Conservation (phyloP, 2,797 vertebrate genomes). For the Peromyscus aztecus region DNA sequence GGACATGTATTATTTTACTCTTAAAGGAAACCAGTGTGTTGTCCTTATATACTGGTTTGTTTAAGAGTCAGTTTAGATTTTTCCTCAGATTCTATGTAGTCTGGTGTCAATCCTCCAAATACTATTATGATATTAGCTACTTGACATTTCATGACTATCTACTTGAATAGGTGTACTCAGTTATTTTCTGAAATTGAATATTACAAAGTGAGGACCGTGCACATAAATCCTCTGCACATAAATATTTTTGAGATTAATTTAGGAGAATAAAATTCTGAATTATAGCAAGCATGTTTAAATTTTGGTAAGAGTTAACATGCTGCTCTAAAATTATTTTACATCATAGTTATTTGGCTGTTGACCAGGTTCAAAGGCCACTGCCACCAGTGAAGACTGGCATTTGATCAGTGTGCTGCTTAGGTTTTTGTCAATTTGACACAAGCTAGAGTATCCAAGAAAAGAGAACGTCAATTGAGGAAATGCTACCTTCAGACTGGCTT, state of each 20-base stretch:
- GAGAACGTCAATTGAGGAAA: not conserved
- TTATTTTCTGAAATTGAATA: constrained; percentile 34
- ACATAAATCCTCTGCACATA: not conserved
- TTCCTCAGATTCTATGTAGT: not conserved
- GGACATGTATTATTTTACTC: not conserved
- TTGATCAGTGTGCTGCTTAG: not conserved
- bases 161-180: not conserved
- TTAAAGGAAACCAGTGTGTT: not conserved
- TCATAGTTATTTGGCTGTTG: not conserved
- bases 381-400: not conserved
- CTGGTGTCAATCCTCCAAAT: not conserved
- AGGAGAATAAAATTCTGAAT: not conserved
- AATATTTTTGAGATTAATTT: constrained; percentile 3
- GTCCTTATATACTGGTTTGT: not conserved
- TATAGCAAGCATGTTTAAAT: not conserved
- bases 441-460: not conserved
- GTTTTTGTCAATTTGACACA: not conserved
- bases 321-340: constrained; percentile 4
- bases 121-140: not conserved
- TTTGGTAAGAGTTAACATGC: not conserved
- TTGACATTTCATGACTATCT: constrained; percentile 16
- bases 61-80: not conserved
- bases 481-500: not conserved
- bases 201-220: not conserved
- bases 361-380: not conserved